Percentiles rank a stretch among this genome's conserved stretches.
Conservation (phyloP, 2,113 vertebrate species). For the Cinclus cinclus region DNA sequence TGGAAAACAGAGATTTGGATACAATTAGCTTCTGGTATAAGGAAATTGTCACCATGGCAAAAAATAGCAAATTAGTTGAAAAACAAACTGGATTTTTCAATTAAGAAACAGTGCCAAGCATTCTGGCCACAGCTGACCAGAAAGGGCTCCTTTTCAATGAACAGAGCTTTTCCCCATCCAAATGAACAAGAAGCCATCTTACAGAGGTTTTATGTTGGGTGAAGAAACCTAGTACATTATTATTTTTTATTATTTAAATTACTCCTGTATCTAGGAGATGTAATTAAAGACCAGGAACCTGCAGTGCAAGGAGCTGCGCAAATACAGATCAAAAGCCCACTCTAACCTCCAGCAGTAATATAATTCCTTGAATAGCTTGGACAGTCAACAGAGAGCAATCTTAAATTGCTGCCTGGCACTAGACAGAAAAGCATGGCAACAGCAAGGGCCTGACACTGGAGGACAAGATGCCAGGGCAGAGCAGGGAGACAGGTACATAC, state of each 20-base stretch:
- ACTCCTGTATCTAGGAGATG: neutral
- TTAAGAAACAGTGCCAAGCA: neutral
- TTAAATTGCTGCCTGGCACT: neutral
- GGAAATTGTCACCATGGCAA: neutral
- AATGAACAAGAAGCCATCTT: neutral
- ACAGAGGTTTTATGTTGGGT: neutral
- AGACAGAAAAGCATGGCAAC: neutral
- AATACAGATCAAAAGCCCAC: neutral
- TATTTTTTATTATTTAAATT: conserved; percentile 16
- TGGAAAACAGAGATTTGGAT: neutral
- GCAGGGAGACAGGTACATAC: neutral
- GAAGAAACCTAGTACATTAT: neutral
- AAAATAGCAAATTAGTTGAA: neutral
- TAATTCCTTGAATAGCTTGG: neutral
- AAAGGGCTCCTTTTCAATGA: neutral
- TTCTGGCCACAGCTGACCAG: neutral
- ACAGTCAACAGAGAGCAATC: neutral
- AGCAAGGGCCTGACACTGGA: neutral
- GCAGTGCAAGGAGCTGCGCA: neutral
- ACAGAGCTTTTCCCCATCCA: neutral
- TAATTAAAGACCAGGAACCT: neutral
- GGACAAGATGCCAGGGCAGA: neutral
- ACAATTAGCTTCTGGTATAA: neutral
- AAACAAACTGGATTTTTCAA: neutral
- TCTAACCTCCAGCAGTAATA: neutral